Base-by-base conservation (phyloP, 1,140 invertebrate species). In the Thaumatotibia leucotreta region DNA sequence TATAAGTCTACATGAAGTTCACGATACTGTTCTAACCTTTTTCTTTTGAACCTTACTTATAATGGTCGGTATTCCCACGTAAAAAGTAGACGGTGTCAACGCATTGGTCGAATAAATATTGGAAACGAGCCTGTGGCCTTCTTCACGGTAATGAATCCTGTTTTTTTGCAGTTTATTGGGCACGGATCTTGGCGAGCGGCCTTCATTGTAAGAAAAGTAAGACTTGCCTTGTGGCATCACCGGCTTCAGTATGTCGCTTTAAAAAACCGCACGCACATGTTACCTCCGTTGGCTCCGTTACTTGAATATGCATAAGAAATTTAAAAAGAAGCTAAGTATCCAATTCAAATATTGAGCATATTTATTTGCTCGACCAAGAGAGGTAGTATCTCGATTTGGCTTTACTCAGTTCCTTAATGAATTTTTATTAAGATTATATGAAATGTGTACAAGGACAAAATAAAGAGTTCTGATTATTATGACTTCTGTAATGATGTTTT, bases 31-130 rank as follows among this genome's bases (percentile, higher is more conserved):
- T 45, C 17, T 6, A 20, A 45, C 39, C 17, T 45, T 45, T 45
- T 45, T 45, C 14, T 45, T 20, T 45, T 45, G 8, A 20, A 45
- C 39, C 14, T 4, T 20, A 45, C 39, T 4, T 45, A 58, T 58
- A 58, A 58, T 58, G 52, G 27, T 29, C 24, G 52, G 52, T 27
- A 6, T 58, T 58, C 52, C 52, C 52, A 58, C 52, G 52, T 58
- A 58, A 58, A 58, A 58, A 58, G 23, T 58, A 9, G 23, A 58
- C 52, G 52, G 52, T 58, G 27, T 58, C 52, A 58, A 58, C 20
- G 50, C 52, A 17, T 24, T 27, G 52, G 24, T 58, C 24, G 52
- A 58, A 58, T 58, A 58, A 31, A 58, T 27, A 58, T 58, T 58
- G 52, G 52, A 58, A 58, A 58, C 52, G 52, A 27, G 50, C 50